These are phyloP conservation scores for Psophia crepitans DNA, from an alignment of 2,113 vertebrate species.

Conservation along the genomic window DNA sequence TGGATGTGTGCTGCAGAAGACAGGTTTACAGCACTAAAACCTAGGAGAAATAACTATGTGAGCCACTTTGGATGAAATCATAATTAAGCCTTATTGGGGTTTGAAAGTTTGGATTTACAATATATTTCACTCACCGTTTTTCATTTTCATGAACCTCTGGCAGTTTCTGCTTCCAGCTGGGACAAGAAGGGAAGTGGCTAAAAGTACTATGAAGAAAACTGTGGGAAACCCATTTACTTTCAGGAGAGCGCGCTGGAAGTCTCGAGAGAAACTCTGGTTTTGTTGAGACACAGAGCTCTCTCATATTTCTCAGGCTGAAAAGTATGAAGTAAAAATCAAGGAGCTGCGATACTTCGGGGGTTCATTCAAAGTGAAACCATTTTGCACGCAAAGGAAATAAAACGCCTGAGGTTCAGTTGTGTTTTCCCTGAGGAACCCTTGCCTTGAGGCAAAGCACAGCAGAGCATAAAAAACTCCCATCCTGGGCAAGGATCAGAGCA, in stretches of 20 bases:
- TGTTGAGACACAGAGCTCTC: neutral
- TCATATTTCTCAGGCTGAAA: neutral
- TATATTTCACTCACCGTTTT: neutral
- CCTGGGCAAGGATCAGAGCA: neutral
- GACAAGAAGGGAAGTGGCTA: neutral
- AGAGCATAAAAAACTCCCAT: neutral
- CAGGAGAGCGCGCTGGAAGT: neutral
- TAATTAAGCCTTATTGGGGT: slow-evolving; percentile 38
- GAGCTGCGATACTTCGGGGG: neutral
- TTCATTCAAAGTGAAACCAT: neutral
- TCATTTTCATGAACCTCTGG: slow-evolving; percentile 17
- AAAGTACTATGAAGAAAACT: neutral
- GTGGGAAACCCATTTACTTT: neutral
- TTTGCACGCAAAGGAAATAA: neutral
- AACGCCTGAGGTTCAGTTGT: accelerated
- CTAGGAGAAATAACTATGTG: slow-evolving; percentile 19
- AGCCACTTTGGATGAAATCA: slow-evolving; percentile 38
- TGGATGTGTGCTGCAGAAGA: slow-evolving; percentile 9
- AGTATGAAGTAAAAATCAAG: neutral
- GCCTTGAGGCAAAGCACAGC: neutral
- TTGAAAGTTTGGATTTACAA: slow-evolving; percentile 45
- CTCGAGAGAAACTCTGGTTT: neutral
- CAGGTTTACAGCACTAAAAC: slow-evolving; percentile 36
- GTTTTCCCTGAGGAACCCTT: accelerated
- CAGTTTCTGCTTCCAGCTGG: slow-evolving; percentile 26